phyloP scores from a whole-genome alignment of 1,140 invertebrate genomes.

The Ctenoplectra terminalis region DNA sequence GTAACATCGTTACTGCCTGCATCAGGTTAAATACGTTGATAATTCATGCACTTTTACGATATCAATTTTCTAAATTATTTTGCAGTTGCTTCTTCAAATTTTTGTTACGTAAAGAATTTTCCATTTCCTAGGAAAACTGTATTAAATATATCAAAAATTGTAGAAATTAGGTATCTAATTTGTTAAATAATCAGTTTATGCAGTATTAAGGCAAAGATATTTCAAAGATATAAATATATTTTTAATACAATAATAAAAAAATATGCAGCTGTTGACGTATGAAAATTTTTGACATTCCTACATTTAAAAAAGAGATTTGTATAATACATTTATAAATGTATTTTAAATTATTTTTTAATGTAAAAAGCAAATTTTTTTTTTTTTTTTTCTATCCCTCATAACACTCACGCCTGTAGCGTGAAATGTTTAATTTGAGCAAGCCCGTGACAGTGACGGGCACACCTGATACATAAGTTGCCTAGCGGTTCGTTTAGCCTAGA shows the following conservation, averaged over 20 bases:
- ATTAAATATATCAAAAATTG: background rate
- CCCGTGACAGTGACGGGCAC: too few relatives aligned
- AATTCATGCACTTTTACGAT: background rate
- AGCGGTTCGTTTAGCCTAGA: too few relatives aligned
- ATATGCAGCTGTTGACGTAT: background rate
- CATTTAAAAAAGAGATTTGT: background rate
- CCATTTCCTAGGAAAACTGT: background rate
- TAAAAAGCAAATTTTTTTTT: background rate
- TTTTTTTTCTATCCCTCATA: background rate
- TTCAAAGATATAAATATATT: background rate
- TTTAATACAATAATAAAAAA: slow-evolving; percentile 1
- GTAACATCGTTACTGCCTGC: slow-evolving; percentile 3
- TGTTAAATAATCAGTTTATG: background rate
- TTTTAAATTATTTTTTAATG: slow-evolving; percentile 30
- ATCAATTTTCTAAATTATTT: background rate
- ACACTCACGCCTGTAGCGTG: too few relatives aligned
- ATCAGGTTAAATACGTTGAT: slow-evolving; percentile 25
- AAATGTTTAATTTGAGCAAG: too few relatives aligned
- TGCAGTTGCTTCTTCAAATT: background rate
- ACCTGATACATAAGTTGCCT: too few relatives aligned
- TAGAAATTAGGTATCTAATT: background rate
- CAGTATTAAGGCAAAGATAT: background rate
- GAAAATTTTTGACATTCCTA: slow-evolving; percentile 32
- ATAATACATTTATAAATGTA: slow-evolving; percentile 5
- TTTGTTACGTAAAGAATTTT: background rate